phyloP scores from a whole-genome alignment of 2,797 vertebrate species.

The Cyprinella venusta region DNA sequence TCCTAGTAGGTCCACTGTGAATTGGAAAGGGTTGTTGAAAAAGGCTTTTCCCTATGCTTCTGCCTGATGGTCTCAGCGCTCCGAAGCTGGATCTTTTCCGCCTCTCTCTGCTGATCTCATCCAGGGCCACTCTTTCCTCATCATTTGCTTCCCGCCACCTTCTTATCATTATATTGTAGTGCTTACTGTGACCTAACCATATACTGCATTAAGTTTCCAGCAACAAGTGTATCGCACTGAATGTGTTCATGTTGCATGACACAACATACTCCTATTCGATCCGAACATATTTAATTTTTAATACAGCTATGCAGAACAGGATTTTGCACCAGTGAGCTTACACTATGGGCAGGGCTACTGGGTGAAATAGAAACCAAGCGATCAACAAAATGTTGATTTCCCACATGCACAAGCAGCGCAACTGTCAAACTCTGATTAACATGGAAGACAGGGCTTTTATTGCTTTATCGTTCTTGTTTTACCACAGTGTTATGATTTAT shows the following conservation, averaged over 20 bases:
- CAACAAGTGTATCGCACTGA: neutral
- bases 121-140: too few species aligned
- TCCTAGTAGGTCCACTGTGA: too few species aligned
- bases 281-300: neutral
- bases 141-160: too few species aligned
- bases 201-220: neutral
- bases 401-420: neutral
- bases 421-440: neutral
- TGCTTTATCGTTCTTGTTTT: neutral
- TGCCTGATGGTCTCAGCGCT: too few species aligned
- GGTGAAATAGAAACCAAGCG: neutral
- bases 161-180: neutral
- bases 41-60: too few species aligned
- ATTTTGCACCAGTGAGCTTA: neutral
- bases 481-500: neutral
- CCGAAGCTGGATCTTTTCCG: too few species aligned
- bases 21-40: too few species aligned
- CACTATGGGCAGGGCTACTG: neutral
- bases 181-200: neutral
- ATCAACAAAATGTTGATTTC: neutral
- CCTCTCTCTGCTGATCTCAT: too few species aligned
- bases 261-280: too few species aligned
- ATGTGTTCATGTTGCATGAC: neutral
- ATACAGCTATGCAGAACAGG: neutral
- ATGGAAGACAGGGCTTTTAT: neutral